Conservation (phyloP, 2,113 vertebrate species). For the Barnardius zonarius region DNA sequence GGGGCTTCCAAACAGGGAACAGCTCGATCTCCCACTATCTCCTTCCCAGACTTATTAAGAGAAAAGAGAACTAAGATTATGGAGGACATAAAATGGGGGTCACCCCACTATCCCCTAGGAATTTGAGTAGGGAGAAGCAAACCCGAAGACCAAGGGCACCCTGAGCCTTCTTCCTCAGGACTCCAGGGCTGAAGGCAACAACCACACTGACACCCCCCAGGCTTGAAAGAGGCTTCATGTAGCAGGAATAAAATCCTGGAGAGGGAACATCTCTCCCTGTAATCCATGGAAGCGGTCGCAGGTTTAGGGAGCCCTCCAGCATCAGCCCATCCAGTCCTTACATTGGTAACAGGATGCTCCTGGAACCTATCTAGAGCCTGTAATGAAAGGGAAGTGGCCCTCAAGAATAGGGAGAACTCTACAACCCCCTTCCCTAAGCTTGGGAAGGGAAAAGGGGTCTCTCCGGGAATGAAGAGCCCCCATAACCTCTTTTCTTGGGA, state of each 20-base stretch:
- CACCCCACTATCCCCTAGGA: neutral
- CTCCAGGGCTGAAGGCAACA: neutral
- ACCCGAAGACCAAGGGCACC: neutral
- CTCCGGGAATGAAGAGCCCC: accelerated
- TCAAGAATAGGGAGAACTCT: neutral
- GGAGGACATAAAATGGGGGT: accelerated
- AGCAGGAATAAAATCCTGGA: neutral
- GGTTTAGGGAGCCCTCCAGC: neutral
- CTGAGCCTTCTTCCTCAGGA: too few relatives aligned
- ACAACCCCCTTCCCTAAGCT: accelerated
- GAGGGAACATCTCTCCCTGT: accelerated
- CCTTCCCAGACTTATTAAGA: neutral
- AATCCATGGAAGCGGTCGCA: neutral
- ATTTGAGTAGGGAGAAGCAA: accelerated
- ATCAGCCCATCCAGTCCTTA: accelerated
- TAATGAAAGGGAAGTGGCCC: neutral
- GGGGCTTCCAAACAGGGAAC: neutral
- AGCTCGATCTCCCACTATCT: accelerated
- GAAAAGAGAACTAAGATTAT: accelerated
- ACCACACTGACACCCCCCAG: accelerated
- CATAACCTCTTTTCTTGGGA: neutral
- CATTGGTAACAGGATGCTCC: neutral
- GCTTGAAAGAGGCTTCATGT: neutral
- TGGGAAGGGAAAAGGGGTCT: accelerated
- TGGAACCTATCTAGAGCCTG: neutral